Evolutionary conservation across 2,113 vertebrate genomes (phyloP).

Genomic region (Prochilodus magdalenae): DNA sequence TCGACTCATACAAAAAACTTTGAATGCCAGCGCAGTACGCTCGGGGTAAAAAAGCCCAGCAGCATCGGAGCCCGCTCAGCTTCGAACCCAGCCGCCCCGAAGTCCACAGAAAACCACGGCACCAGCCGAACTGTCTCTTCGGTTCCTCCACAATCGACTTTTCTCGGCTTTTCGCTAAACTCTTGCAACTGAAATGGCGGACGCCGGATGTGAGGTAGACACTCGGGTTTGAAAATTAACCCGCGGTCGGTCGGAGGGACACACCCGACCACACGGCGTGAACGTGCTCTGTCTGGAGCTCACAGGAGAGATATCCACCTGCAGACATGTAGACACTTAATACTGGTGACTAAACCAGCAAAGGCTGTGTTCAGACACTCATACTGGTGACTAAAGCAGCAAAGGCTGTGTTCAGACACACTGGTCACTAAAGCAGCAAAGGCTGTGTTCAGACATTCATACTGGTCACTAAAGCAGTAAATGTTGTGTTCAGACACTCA

Average conservation of each 20-base stretch:
- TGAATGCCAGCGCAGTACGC: slow-evolving; percentile 9
- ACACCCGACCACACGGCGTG: not conserved
- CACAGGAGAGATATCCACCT: too few species aligned
- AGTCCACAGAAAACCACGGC: slow-evolving; percentile 50
- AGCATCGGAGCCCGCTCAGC: slow-evolving; percentile 3
- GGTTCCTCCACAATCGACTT: too few species aligned
- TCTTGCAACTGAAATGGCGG: slow-evolving; percentile 83
- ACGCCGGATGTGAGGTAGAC: slow-evolving; percentile 82
- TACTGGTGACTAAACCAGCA: too few species aligned
- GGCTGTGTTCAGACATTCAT: too few species aligned
- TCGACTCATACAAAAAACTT: slow-evolving; percentile 78
- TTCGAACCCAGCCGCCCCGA: not conserved
- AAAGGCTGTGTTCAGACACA: too few species aligned
- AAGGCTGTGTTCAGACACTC: too few species aligned
- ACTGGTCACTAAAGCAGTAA: too few species aligned
- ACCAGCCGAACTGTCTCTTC: not conserved
- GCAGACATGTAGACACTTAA: too few species aligned
- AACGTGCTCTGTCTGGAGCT: too few species aligned
- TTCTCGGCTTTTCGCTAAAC: slow-evolving; percentile 45
- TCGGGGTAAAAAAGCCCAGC: slow-evolving; percentile 50
- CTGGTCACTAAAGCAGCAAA: too few species aligned
- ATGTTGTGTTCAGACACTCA: too few species aligned
- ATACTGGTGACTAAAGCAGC: too few species aligned
- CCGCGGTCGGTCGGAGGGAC: not conserved
- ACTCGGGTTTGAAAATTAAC: not conserved